Conservation (phyloP, 2,113 vertebrate genomes). For the Triplophysa siluroides region DNA sequence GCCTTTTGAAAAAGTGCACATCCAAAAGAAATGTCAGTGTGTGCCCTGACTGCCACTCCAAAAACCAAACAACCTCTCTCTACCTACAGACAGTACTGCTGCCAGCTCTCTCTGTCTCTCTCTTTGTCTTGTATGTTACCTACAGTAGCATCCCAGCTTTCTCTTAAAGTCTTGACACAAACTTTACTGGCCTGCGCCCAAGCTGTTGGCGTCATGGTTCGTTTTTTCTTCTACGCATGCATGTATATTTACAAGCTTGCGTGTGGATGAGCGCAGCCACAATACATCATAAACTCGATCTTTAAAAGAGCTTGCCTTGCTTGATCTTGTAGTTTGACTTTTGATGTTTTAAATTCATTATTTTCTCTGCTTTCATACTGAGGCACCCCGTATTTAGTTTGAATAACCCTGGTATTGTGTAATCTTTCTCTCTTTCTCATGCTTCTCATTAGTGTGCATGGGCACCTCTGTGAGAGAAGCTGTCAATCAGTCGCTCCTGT, state of each 20-base stretch:
- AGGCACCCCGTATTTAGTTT: not conserved
- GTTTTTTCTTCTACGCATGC: constrained; percentile 4
- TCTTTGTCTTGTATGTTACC: not conserved
- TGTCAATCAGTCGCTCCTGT: constrained; percentile 26
- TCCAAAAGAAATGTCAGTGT: constrained; percentile 68
- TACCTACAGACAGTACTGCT: not conserved
- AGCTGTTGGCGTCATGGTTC: not conserved
- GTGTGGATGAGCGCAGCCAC: not conserved
- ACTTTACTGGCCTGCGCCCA: not conserved
- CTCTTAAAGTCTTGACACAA: not conserved
- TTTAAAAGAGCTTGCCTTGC: no score
- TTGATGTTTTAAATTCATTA: not conserved
- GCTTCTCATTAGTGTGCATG: not conserved
- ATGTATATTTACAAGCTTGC: constrained; percentile 11
- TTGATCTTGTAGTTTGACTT: not conserved
- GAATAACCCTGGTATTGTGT: not conserved
- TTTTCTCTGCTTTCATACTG: not conserved
- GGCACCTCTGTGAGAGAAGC: constrained; percentile 4
- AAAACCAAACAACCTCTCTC: constrained; percentile 48
- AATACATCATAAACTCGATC: not conserved
- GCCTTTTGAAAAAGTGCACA: constrained; percentile 67
- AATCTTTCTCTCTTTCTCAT: not conserved
- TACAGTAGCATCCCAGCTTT: not conserved
- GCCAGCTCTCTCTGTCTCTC: constrained; percentile 1
- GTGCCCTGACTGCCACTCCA: constrained; percentile 48